phyloP scores from a whole-genome alignment of 2,888 invertebrate genomes.

The Drosophila birchii region DNA sequence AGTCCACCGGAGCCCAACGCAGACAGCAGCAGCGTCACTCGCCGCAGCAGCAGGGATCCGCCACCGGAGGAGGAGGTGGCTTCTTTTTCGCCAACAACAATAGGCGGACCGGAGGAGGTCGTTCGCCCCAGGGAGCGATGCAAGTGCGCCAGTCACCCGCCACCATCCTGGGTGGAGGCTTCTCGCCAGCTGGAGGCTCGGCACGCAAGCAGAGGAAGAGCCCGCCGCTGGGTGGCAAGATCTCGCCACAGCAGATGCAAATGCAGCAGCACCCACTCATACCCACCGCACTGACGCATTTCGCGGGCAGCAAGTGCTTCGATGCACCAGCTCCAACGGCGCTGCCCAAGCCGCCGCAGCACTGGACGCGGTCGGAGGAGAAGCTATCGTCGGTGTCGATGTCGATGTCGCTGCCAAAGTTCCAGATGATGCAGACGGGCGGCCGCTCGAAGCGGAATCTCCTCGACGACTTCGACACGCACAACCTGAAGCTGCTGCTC shows the following conservation, averaged over 20 bases:
- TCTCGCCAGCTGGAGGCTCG: slow-evolving; percentile 59
- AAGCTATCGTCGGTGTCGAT: slow-evolving; percentile 82
- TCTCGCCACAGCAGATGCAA: slow-evolving; percentile 73
- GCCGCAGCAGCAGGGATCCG: slow-evolving; percentile 67
- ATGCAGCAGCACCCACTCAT: slow-evolving; percentile 70
- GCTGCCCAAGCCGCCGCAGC: slow-evolving; percentile 91
- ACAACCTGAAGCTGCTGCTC: slow-evolving; percentile 88
- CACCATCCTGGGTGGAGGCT: slow-evolving; percentile 76
- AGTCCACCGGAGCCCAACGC: slow-evolving; percentile 55
- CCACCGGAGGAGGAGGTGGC: slow-evolving; percentile 54
- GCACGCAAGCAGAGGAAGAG: slow-evolving; percentile 78
- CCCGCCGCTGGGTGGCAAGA: slow-evolving; percentile 60
- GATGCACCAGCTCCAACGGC: slow-evolving; percentile 92
- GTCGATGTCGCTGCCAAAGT: slow-evolving; percentile 77
- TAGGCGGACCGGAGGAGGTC: slow-evolving; percentile 58
- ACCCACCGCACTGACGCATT: slow-evolving; percentile 85
- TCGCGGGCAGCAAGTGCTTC: slow-evolving; percentile 92
- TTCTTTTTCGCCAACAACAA: slow-evolving; percentile 68
- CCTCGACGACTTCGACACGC: slow-evolving; percentile 86
- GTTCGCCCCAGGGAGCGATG: slow-evolving; percentile 64
- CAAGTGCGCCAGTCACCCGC: slow-evolving; percentile 77
- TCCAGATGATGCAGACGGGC: slow-evolving; percentile 65
- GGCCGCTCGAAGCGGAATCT: slow-evolving; percentile 82
- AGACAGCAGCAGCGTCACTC: slow-evolving; percentile 62
- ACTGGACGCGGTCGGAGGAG: slow-evolving; percentile 88